Evolutionary conservation across 1,140 invertebrate genomes (phyloP).

Genomic region (Frieseomelitta varia): DNA sequence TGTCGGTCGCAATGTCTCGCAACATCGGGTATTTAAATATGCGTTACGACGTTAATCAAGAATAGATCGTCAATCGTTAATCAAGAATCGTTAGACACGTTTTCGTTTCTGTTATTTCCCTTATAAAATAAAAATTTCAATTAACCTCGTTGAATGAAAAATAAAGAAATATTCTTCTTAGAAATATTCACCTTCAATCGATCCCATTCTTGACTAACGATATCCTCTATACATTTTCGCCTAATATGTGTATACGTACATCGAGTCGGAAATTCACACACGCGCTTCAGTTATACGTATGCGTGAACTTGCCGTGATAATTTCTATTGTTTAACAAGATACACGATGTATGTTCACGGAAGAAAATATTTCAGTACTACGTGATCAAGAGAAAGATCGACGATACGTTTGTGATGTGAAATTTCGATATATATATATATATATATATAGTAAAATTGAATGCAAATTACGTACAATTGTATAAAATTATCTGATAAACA

Average conservation of each 20-base stretch:
- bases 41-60: slow-evolving; percentile 24
- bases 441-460: background rate
- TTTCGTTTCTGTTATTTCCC: background rate
- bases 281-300: background rate
- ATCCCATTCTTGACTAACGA: slow-evolving; percentile 25
- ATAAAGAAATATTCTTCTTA: background rate
- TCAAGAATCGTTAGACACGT: background rate
- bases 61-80: background rate
- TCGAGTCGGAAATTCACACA: slow-evolving; percentile 16
- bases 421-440: background rate
- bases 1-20: background rate
- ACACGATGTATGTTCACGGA: slow-evolving; percentile 3
- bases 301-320: slow-evolving; percentile 22
- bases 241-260: background rate
- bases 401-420: background rate
- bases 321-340: slow-evolving; percentile 36
- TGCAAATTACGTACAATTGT: too few relatives aligned
- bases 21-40: background rate
- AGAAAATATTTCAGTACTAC: background rate
- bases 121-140: background rate
- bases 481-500: too few relatives aligned
- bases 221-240: background rate
- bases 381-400: background rate
- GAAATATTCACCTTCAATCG: background rate
- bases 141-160: background rate